A percentile compares a stretch with the other conserved stretches of the same genome.
These are phyloP conservation scores for Vicugna pacos DNA, from an alignment of 2,113 vertebrate species.

Conservation along the genomic window DNA sequence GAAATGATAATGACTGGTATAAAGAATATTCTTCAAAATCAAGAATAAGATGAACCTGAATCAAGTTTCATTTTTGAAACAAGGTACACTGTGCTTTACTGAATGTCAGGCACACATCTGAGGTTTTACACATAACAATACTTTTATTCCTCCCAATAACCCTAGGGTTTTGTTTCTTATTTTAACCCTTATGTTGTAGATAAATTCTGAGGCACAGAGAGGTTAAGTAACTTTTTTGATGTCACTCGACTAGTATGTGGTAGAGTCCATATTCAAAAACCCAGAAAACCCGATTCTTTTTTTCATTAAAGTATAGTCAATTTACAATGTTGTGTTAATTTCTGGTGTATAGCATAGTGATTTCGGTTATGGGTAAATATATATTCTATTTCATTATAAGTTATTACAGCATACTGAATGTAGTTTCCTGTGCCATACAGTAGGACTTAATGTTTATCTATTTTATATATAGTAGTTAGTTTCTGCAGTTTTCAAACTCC, in stretches of 20 bases:
- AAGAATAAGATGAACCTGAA: background rate
- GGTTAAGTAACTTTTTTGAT: background rate
- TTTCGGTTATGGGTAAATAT: too few relatives aligned
- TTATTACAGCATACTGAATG: too few relatives aligned
- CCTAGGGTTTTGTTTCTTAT: background rate
- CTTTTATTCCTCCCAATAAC: background rate
- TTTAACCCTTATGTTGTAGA: background rate
- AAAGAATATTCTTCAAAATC: background rate
- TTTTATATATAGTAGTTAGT: too few relatives aligned
- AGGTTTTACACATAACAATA: background rate
- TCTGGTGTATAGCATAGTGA: too few relatives aligned
- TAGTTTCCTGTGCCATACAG: too few relatives aligned
- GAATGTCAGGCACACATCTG: background rate
- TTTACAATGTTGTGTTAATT: too few relatives aligned
- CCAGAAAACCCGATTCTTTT: background rate
- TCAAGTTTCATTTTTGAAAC: background rate
- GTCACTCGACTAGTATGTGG: background rate
- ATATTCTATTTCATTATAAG: too few relatives aligned
- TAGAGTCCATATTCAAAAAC: background rate
- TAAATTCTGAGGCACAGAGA: background rate
- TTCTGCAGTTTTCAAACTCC: too few relatives aligned
- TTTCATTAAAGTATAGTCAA: too few relatives aligned
- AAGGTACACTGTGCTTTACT: background rate
- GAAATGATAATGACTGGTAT: background rate
- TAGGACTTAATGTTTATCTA: too few relatives aligned